Evolutionary conservation across 2,888 invertebrate genomes (phyloP).

Genomic region (Pasiphila rectangulata): DNA sequence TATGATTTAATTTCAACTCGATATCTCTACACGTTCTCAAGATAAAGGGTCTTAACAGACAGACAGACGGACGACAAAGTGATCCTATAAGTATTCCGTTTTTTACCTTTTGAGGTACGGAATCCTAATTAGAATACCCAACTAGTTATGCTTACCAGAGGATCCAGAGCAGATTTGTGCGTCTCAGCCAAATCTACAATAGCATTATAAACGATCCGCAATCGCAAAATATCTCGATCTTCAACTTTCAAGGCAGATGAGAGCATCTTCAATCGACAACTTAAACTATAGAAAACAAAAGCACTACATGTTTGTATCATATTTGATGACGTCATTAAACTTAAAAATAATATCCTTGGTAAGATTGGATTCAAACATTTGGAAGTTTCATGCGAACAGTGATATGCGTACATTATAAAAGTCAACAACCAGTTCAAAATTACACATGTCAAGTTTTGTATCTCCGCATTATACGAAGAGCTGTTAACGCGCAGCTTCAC

Average conservation of each 20-base stretch:
- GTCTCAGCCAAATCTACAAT: constrained; percentile 2
- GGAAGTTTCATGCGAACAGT: background rate
- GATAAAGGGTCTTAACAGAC: no score
- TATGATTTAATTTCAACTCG: no score
- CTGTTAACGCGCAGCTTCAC: background rate
- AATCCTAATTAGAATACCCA: no score
- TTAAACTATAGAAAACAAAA: background rate
- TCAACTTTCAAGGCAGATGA: background rate
- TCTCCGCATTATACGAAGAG: background rate
- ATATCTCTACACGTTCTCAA: no score
- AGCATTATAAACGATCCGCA: background rate
- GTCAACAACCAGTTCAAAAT: background rate
- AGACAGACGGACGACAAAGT: no score
- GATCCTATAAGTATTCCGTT: no score
- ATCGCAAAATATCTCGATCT: background rate
- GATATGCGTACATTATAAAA: background rate
- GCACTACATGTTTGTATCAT: background rate
- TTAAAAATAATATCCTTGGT: background rate
- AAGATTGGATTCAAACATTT: background rate
- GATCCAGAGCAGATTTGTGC: background rate
- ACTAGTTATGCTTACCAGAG: background rate
- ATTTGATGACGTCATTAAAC: background rate
- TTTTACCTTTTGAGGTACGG: no score
- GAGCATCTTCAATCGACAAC: background rate
- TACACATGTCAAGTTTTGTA: background rate